Conservation (phyloP, 2,888 invertebrate species). For the Phortica magna region DNA sequence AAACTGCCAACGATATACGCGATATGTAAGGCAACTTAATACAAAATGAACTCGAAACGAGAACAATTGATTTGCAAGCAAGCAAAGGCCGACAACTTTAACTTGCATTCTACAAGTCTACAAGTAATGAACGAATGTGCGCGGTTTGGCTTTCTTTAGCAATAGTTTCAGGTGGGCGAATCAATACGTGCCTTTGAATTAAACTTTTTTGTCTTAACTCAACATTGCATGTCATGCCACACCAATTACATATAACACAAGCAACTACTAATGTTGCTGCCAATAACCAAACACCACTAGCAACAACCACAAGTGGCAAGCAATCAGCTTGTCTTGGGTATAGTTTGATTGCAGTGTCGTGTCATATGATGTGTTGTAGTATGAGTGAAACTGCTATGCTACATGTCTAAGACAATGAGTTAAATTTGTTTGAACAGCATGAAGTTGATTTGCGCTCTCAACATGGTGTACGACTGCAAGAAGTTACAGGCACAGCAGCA, state of each 20-base stretch:
- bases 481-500: too few species aligned
- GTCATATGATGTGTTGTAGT: too few species aligned
- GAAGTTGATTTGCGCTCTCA: constrained; percentile 24
- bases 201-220: not conserved
- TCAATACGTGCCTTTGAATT: not conserved
- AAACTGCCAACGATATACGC: not conserved
- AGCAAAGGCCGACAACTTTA: not conserved
- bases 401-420: constrained; percentile 52
- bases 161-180: not conserved
- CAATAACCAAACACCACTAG: not conserved
- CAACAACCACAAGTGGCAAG: constrained; percentile 14
- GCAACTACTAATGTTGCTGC: constrained; percentile 6
- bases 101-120: not conserved
- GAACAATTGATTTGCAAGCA: constrained; percentile 5
- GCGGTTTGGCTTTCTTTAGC: not conserved
- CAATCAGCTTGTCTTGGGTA: constrained; percentile 10
- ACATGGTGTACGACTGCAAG: not conserved
- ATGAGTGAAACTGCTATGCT: not conserved
- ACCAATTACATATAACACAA: not conserved
- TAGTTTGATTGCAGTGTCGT: not conserved
- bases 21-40: not conserved
- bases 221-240: not conserved
- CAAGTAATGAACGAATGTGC: too few species aligned
- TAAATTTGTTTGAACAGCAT: constrained; percentile 57
- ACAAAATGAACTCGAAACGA: not conserved